Evolutionary conservation across 2,888 invertebrate genomes (phyloP), one percentile per base, ranked within the genome.

Genomic region (Synergus laeviventris): DNA sequence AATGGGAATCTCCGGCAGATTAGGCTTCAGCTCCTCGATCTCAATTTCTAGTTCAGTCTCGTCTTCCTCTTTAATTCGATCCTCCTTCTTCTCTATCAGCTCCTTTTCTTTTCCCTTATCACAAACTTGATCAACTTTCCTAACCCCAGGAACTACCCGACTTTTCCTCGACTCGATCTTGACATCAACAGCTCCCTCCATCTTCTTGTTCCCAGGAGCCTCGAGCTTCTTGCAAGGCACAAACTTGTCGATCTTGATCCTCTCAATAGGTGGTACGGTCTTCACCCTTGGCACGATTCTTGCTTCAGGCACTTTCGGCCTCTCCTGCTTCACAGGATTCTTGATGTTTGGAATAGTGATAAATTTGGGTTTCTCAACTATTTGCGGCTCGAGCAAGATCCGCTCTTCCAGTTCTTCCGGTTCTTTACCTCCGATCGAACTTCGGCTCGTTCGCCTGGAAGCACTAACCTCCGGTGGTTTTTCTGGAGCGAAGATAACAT

Each of bases 311-410:
- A 83, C 16, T 60, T 62, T 78, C 64, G 66, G 79, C 79, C 64
- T 82, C 11, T 81, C 81, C 16, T 81, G 80, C 38, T 79, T 82
- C 38, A 85, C 89, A 0, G 87, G 86, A 60, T 89, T 87, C 70
- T 81, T 87, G 74, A 91, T 91, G 78, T 91, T 91, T 3, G 91
- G 91, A 45, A 91, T 87, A 12, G 89, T 90, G 66, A 91, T 90
- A 76, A 91, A 91, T 38, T 89, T 89, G 3, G 62, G 81, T 54
- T 81, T 80, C 12, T 79, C 49, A 12, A 80, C 75, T 11, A 66
- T 66, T 12, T 45, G 45, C 14, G 66, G 1, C 9, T 70, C 36
- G 3, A 45, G 59, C 31, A 60, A 16, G 31, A 45, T 21, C 45
- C 45, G 74, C 21, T 81, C 79, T 38, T 77, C 77, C 39, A 76